Conservation (phyloP, 2,888 invertebrate genomes). For the Melanchra persicariae region DNA sequence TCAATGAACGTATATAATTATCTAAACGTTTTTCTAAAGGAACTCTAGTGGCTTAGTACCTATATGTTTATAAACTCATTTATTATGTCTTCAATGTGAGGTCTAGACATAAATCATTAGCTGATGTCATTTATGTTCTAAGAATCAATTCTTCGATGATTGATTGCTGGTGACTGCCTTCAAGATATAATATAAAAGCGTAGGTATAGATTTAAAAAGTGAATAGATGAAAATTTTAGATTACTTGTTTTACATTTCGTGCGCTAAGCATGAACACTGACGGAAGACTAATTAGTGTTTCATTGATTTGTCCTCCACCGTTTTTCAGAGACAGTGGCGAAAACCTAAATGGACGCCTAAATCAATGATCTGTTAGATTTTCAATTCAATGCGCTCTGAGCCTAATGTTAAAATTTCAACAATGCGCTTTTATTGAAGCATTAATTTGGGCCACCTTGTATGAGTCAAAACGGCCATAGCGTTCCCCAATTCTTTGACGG, state of each 20-base stretch:
- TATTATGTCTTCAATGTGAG: slow-evolving; percentile 6
- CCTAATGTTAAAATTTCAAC: background rate
- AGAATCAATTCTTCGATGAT: slow-evolving; percentile 16
- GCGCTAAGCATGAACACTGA: background rate
- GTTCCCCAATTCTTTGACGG: background rate
- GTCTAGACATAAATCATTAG: slow-evolving; percentile 29
- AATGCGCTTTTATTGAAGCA: background rate
- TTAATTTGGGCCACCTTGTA: background rate
- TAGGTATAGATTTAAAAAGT: background rate
- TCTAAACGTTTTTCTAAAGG: background rate
- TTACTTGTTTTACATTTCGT: no score
- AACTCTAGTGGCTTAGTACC: background rate
- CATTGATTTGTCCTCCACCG: background rate
- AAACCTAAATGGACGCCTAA: background rate
- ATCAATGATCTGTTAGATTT: background rate
- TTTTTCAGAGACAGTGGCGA: background rate
- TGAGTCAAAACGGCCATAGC: background rate
- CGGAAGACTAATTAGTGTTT: no score
- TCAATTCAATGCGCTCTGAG: no score
- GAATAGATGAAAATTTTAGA: background rate
- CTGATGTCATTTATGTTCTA: slow-evolving; percentile 14
- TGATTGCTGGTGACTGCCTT: slow-evolving; percentile 13
- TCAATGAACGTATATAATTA: background rate
- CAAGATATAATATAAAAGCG: background rate
- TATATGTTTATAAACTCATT: background rate